Evolutionary conservation across 2,113 vertebrate species (phyloP), one percentile per base, ranked within the genome.

Genomic region (Hippocampus zosterae): DNA sequence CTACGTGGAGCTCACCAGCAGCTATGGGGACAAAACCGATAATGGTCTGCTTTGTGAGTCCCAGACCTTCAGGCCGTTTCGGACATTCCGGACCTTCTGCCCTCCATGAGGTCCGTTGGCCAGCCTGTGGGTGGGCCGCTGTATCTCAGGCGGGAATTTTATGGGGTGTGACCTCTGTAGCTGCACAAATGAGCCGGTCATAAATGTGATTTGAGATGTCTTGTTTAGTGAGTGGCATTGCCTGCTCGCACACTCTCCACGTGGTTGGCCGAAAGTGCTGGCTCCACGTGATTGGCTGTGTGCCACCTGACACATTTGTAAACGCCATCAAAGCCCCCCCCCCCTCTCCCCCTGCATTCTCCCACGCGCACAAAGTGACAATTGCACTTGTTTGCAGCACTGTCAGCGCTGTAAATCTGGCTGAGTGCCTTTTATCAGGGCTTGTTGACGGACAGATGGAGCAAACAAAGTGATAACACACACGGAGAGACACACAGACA

Each of bases 401-500:
- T 1, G 16, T 59, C 21, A 60, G 2, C 41, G 27, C 33, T n/a
- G 8, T 19, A 18, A 65, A 67, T 67, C 55, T 7, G 2, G 18
- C 0, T 5, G 59, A 11, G 11, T 19, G 52, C 52, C 18, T 69
- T 81, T 40, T 76, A 85, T 84, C 80, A 74, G 77, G 56, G 10
- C 67, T 84, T 74, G 74, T 86, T 79, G 78, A 81, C 23, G 11
- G 55, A 57, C 23, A 11, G 12, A 57, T 81, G 40, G 16, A 69
- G 71, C 70, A 86, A 86, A 89, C 76, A 85, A 27, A 68, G 67
- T 53, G 77, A 83, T 87, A 81, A 68, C 69, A 68, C 65, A 44
- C 67, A 59, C 67, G 1, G 23, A 40, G 3, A 18, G 18, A 21
- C 59, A 40, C 73, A 76, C 44, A 67, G 55, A 52, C 65, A 63